phyloP scores from a whole-genome alignment of 2,113 vertebrate species.

The Antigone vipio region DNA sequence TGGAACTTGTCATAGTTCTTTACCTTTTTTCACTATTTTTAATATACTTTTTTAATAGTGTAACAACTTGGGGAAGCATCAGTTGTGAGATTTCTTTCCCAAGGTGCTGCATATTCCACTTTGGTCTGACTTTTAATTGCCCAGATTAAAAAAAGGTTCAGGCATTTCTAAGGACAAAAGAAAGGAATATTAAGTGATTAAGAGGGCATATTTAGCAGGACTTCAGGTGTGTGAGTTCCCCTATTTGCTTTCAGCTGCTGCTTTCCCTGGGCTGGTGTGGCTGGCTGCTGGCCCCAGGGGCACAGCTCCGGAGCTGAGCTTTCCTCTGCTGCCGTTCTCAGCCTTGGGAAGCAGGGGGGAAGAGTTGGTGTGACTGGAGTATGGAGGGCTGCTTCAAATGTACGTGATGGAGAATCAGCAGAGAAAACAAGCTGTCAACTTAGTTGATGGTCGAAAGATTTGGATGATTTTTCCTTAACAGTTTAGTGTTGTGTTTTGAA shows the following conservation, averaged over 20 bases:
- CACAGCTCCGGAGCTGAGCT: background rate
- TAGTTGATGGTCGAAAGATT: background rate
- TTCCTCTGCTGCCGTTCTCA: accelerated
- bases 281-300: background rate
- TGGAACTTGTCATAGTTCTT: background rate
- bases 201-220: background rate
- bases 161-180: background rate
- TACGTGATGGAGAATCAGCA: background rate
- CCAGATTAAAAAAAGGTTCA: background rate
- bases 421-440: background rate
- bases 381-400: background rate
- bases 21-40: background rate
- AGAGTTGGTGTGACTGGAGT: background rate
- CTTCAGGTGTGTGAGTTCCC: background rate
- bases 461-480: background rate
- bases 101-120: background rate
- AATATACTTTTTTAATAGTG: background rate
- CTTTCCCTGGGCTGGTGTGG: background rate
- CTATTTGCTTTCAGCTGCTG: background rate
- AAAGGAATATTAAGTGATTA: background rate
- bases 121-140: background rate
- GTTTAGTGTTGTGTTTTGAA: background rate
- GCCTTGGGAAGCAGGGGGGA: background rate
- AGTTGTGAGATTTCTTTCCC: background rate
- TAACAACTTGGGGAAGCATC: background rate